These are phyloP conservation scores for Aphelenchoides bicaudatus DNA, from an alignment of 2,888 invertebrate species.

Conservation along the genomic window DNA sequence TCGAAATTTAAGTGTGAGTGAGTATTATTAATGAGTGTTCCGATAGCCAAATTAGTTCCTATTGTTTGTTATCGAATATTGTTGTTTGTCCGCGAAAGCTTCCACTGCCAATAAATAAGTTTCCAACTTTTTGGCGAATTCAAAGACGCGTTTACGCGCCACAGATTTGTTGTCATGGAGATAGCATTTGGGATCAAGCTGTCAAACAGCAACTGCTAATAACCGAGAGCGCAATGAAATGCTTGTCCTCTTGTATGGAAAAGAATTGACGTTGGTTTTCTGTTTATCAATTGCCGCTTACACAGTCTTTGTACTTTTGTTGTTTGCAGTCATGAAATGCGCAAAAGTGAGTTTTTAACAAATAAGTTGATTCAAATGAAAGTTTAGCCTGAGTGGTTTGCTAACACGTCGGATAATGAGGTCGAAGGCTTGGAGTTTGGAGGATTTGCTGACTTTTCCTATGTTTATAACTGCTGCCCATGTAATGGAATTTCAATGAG, in stretches of 20 bases:
- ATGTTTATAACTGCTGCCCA: constrained; percentile 27
- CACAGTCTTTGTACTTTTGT: constrained; percentile 17
- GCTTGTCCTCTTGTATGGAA: constrained; percentile 6
- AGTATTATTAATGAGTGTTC: too few species aligned
- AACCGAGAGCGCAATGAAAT: too few species aligned
- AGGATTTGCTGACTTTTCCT: constrained; percentile 29
- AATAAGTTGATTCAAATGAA: not conserved
- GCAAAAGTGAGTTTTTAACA: constrained; percentile 12
- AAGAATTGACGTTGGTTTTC: not conserved
- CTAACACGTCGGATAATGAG: constrained; percentile 17
- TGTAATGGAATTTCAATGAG: constrained; percentile 28
- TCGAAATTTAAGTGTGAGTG: too few species aligned
- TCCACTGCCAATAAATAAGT: too few species aligned
- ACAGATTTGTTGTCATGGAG: too few species aligned
- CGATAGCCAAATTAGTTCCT: too few species aligned
- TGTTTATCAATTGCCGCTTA: constrained; percentile 24
- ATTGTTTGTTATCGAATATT: too few species aligned
- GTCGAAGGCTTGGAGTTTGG: constrained; percentile 15
- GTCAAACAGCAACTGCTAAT: too few species aligned
- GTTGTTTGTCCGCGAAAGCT: too few species aligned
- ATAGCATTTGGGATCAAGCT: too few species aligned
- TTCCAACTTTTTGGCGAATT: too few species aligned
- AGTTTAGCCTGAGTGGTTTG: constrained; percentile 12
- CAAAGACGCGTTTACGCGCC: too few species aligned
- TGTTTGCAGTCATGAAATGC: constrained; percentile 17